phyloP scores from a whole-genome alignment of 1,140 invertebrate genomes.

The Leptinotarsa defecta region DNA sequence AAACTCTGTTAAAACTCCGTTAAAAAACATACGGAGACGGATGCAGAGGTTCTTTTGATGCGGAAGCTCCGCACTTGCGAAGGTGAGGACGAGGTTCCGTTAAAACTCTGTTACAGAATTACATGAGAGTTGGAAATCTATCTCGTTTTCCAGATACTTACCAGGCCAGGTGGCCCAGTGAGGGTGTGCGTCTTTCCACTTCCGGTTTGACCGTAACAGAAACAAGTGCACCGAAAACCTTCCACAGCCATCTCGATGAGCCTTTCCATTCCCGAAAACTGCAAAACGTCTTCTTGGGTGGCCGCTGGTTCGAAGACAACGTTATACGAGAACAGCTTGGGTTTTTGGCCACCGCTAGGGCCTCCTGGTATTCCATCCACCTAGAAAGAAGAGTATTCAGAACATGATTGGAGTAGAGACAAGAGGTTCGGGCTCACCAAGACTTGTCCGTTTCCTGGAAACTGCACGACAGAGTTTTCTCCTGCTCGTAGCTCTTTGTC shows the following conservation, averaged over 20 bases:
- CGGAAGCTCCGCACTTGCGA: too few species aligned
- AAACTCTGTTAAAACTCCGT: too few species aligned
- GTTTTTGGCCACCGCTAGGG: constrained; percentile 64
- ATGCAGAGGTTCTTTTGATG: too few species aligned
- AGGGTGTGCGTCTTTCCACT: constrained; percentile 96
- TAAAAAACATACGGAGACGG: too few species aligned
- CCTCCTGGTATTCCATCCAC: constrained; percentile 57
- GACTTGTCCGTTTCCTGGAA: constrained; percentile 79
- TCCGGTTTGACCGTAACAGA: constrained; percentile 97
- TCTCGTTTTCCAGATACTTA: constrained; percentile 55
- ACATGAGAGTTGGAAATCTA: constrained; percentile 13
- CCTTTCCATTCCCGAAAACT: constrained; percentile 81
- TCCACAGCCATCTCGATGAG: constrained; percentile 91
- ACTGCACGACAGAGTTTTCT: constrained; percentile 69
- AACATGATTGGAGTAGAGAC: not conserved
- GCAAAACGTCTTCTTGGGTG: constrained; percentile 78
- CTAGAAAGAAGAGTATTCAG: constrained; percentile 38
- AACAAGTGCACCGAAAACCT: constrained; percentile 90
- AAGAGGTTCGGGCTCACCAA: constrained; percentile 60
- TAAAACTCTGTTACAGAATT: not conserved
- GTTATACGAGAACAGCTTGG: constrained; percentile 83
- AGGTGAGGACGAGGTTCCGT: too few species aligned
- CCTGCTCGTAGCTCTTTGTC: constrained; percentile 68
- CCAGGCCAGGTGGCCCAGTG: constrained; percentile 86
- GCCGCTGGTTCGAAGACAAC: constrained; percentile 88